Percentiles rank a stretch among this genome's conserved stretches.
Conservation (phyloP, 2,797 vertebrate species). For the Propithecus perrieri region DNA sequence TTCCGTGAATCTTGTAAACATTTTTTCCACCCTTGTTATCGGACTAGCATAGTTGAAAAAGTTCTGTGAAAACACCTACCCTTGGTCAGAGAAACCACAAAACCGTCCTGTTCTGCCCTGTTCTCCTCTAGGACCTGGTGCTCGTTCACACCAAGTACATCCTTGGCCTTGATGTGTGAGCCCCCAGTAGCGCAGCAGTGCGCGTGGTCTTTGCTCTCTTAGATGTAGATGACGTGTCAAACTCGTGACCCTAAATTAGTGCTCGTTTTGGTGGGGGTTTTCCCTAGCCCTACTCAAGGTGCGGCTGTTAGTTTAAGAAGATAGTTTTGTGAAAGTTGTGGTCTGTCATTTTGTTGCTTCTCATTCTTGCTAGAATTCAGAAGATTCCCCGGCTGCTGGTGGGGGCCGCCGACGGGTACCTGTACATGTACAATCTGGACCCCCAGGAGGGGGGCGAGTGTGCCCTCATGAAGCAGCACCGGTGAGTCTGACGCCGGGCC, state of each 20-base stretch:
- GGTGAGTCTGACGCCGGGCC: slow-evolving; percentile 84
- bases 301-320: accelerated
- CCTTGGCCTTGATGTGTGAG: accelerated
- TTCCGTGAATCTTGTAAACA: accelerated
- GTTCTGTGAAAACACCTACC: not conserved
- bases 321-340: accelerated
- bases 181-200: accelerated
- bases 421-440: slow-evolving; percentile 99
- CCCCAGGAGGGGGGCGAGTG: slow-evolving; percentile 98
- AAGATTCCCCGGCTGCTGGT: slow-evolving; percentile 97
- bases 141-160: accelerated
- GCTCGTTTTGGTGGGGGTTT: accelerated
- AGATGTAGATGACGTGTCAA: accelerated
- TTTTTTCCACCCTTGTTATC: not conserved
- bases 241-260: accelerated
- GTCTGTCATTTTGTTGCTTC: not conserved
- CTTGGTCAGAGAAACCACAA: accelerated
- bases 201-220: accelerated
- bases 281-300: accelerated
- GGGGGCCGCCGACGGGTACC: slow-evolving; percentile 96
- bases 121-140: accelerated
- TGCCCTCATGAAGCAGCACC: slow-evolving; percentile 98
- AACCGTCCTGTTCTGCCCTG: accelerated
- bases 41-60: not conserved
- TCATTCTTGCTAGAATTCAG: slow-evolving; percentile 90